Base-by-base conservation (phyloP, 1,140 invertebrate species). In the Epicauta chinensis region DNA sequence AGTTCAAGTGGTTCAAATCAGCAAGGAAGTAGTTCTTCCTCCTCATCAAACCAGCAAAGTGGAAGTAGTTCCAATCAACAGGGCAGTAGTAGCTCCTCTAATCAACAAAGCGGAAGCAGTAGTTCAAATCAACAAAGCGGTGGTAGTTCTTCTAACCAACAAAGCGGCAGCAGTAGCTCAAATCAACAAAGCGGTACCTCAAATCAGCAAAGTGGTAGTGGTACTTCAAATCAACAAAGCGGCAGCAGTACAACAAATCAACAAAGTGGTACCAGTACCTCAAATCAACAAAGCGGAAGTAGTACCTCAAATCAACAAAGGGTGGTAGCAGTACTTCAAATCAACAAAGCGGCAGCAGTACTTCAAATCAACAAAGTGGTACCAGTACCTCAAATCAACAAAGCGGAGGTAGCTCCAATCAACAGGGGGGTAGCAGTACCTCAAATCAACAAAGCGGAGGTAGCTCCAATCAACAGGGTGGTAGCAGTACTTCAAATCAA, bases 1-100 rank as follows among this genome's bases (percentile, higher is more conserved):
- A 16, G 31, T 46, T 11, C 31, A 1, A 51, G 36, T 34, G 16
- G 15, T 5, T 30, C 48, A 46, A 60, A 60, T 42, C 51, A 62
- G 52, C 45, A 42, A 39, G 7, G 36, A 3, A 15, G 2, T 35
- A 46, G 43, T 16, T 36, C 30, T 34, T 51, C 40, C 2, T 51
- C 50, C 30, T 17, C 37, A 47, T 16, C 50, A 40, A 57, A 51
- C 23, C 46, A 55, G 36, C 50, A 50, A 38, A 38, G 16, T 38
- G 51, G 36, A 12, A 57, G 44, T 17, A 45, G 32, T 13, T 44
- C 38, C 10, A 50, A 45, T 32, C 38, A 42, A 15, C 30, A 44
- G 31, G 6, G 17, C 6, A 6, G 17, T 3, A 17, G 32, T 14
- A 44, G 32, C 31, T 1, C 12, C 4, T 13, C 41, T 29, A 44